Evolutionary conservation across 2,113 vertebrate species (phyloP), one percentile per base, ranked within the genome.

Genomic region (Solea solea): DNA sequence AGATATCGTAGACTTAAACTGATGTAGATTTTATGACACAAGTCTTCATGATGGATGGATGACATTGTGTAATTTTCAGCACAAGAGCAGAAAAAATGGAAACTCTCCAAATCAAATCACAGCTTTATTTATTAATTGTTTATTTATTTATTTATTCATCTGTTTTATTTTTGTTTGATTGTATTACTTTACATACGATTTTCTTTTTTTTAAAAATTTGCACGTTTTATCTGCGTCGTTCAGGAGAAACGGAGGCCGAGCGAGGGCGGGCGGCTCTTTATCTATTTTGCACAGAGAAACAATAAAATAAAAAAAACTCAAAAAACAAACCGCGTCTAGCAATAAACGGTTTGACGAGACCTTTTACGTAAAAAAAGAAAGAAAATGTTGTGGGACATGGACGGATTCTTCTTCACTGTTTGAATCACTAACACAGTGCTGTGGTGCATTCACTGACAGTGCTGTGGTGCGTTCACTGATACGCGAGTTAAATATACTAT

Each of bases 251-350:
- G 42, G 72, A 52, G 49, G 64, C 59, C 7, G 16, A 69, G 60
- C 41, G 72, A 77, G 58, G 67, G 34, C 3, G 5, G 34, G 34
- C 27, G n/a, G 56, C 75, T 85, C 72, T 78, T 76, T 73, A 68
- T 81, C 88, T 82, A 87, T 88, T 92, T 94, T 93, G 92, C 93
- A 93, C 93, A 92, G 80, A 86, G 65, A 84, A 82, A 74, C 16
- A 67, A 56, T 61, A n/a, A 45, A 21, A 21, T 21, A 21, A 61
- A 74, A 5, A 27, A 66, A 82, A 70, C 25, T n/a, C n/a, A n/a
- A 45, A 50, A 75, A 73, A 83, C 70, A 76, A 82, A 55, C 76
- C 49, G 82, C 71, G 65, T 84, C 70, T n/a, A 93, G 93, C 93
- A 94, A 94, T 94, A 93, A 21, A 94, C 67, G 55, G 80, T 80